Base-by-base conservation (phyloP, 2,113 vertebrate species). In the Tachysurus vachellii region DNA sequence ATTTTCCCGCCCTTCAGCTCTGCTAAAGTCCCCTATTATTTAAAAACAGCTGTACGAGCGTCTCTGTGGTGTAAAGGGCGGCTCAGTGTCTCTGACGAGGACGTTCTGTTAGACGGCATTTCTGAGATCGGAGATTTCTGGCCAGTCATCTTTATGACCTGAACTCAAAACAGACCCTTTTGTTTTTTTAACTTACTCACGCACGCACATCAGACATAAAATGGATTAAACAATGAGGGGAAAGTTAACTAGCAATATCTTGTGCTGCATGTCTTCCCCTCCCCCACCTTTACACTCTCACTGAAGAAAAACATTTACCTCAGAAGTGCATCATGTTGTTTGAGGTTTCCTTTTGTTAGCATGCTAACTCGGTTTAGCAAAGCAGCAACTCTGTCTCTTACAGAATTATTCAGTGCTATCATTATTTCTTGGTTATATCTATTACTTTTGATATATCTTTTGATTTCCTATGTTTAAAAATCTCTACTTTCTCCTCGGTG, bases 1-100 rank as follows among this genome's bases (percentile, higher is more conserved):
- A 93, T 95, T 94, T 94, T 93, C 83, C 84, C 76, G 83, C 81
- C 21, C 81, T 88, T 73, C 62, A 28, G 73, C 36, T 70, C 28
- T 4, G 10, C 87, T 88, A 68, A 88, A 80, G 61, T 73, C 83
- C 83, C 64, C 23, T 79, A 61, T 62, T 88, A 70, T 80, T 79
- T 70, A 66, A 56, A 53, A 81, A 42, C 76, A 86, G 44, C 75
- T 80, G 85, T 66, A 79, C 23, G 44, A 80, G 53, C 75, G 8
- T 66, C 76, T 86, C 85, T 50, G 12, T 26, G n/a, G 76, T 64
- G 28, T 47, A 47, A 80, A 54, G 28, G 47, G 42, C 6, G 31
- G 61, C 31, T 68, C 23, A 8, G 36, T 17, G 76, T 44, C 75
- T 80, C 36, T 57, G 62, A 80, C 10, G 47, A 80, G 50, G 62